Evolutionary conservation across 2,113 vertebrate genomes (phyloP), one percentile per base, ranked within the genome.

Genomic region (Eulacestoma nigropectus): DNA sequence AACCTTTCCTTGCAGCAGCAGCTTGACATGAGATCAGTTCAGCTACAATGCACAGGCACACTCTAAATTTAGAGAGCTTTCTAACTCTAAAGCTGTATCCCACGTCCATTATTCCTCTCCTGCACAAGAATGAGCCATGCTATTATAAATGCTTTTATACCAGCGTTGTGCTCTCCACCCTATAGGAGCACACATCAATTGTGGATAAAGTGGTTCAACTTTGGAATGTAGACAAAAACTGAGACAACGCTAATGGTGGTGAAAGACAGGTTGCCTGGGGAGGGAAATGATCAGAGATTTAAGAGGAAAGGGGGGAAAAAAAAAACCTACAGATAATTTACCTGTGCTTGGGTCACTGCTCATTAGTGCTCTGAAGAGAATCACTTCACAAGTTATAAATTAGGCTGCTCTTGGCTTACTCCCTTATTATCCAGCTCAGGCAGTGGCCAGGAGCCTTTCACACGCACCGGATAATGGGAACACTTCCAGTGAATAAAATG

Each of bases 51-150:
- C 87, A 63, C 63, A 39, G 33, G 32, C 73, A 41, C 37, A 6
- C 78, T 77, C 80, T 87, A 93, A 82, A 95, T 94, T 94, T 95
- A 87, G 89, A 90, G 18, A 80, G 84, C 62, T 96, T 91, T 82
- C 16, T 25, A 44, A 33, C 70, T 76, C 30, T 22, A 49, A 85
- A 93, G 84, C 67, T 75, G 4, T 22, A 11, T 35, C 82, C 90
- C 84, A 76, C 1, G 0, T 16, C 88, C 70, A 56, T 95, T 93
- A 93, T 85, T 92, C 89, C 62, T 64, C 74, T 94, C 55, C 70
- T 69, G 10, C 25, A n/a, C 49, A 68, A 76, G 52, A 89, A 91
- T 13, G 56, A 95, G 84, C 76, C 37, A 0, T 59, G 37, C 68
- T 52, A 14, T 92, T 72, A 47, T 1, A 89, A 93, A 82, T 41